These are phyloP conservation scores for Theretra japonica DNA, from an alignment of 2,888 invertebrate genomes.

Conservation along the genomic window DNA sequence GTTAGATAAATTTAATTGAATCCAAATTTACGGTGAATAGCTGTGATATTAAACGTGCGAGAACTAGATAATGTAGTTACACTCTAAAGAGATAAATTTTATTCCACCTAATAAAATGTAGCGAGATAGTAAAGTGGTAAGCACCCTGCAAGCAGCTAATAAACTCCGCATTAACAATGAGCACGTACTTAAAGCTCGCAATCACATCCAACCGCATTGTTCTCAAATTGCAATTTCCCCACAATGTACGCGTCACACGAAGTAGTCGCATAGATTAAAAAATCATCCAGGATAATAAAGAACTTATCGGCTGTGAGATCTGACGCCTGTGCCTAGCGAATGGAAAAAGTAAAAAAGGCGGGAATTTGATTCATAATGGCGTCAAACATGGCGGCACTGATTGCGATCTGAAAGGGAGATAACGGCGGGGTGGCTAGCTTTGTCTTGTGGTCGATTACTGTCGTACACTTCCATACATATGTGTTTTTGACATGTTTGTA, in stretches of 20 bases:
- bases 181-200: background rate
- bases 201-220: slow-evolving; percentile 37
- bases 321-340: slow-evolving; percentile 73
- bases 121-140: background rate
- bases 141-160: background rate
- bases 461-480: slow-evolving; percentile 37
- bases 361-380: slow-evolving; percentile 82
- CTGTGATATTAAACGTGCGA: background rate
- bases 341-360: slow-evolving; percentile 76
- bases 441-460: slow-evolving; percentile 73
- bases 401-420: slow-evolving; percentile 79
- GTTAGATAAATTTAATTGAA: too few species aligned
- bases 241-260: slow-evolving; percentile 68
- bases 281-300: slow-evolving; percentile 83
- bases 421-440: slow-evolving; percentile 73
- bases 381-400: slow-evolving; percentile 79
- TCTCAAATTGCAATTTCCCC: slow-evolving; percentile 38
- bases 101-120: background rate
- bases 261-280: slow-evolving; percentile 76
- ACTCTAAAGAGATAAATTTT: background rate
- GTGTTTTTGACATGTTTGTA: slow-evolving; percentile 26
- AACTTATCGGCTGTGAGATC: slow-evolving; percentile 81
- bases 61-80: too few species aligned
- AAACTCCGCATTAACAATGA: background rate
- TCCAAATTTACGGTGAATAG: too few species aligned